Conservation (phyloP, 2,797 vertebrate genomes). For the Falco novaeseelandiae region DNA sequence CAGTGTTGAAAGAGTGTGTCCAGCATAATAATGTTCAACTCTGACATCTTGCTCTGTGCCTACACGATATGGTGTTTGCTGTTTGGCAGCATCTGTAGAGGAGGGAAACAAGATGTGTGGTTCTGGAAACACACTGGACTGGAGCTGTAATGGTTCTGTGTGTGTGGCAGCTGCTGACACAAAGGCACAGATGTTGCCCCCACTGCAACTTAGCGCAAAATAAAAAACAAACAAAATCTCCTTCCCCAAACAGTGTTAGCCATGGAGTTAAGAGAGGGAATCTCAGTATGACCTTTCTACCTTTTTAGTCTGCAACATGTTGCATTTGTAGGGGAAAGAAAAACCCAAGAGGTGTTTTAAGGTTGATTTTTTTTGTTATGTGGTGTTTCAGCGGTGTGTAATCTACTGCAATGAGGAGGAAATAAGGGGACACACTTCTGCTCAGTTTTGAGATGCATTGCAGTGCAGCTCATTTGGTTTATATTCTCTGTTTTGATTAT, state of each 20-base stretch:
- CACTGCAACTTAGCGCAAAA: not conserved
- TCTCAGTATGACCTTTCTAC: not conserved
- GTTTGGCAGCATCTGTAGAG: not conserved
- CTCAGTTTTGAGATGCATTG: not conserved
- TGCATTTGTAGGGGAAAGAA: not conserved
- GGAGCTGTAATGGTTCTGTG: not conserved
- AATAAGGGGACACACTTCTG: not conserved
- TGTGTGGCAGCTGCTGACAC: not conserved
- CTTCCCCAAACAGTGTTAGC: not conserved
- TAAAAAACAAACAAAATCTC: not conserved
- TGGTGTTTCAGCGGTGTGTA: not conserved
- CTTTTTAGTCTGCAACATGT: not conserved
- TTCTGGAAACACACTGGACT: not conserved
- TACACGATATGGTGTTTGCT: not conserved
- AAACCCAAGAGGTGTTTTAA: not conserved
- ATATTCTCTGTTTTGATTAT: not conserved
- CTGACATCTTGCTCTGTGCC: not conserved
- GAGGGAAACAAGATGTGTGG: not conserved
- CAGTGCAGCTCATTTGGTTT: not conserved
- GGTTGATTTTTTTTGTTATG: not conserved
- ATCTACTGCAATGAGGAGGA: not conserved
- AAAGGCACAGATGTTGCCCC: not conserved
- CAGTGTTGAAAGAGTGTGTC: not conserved
- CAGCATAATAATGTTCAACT: not conserved
- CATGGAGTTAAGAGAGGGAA: not conserved